These are phyloP conservation scores for Idris sp. DNA, from an alignment of 1,140 invertebrate genomes.

Conservation along the genomic window DNA sequence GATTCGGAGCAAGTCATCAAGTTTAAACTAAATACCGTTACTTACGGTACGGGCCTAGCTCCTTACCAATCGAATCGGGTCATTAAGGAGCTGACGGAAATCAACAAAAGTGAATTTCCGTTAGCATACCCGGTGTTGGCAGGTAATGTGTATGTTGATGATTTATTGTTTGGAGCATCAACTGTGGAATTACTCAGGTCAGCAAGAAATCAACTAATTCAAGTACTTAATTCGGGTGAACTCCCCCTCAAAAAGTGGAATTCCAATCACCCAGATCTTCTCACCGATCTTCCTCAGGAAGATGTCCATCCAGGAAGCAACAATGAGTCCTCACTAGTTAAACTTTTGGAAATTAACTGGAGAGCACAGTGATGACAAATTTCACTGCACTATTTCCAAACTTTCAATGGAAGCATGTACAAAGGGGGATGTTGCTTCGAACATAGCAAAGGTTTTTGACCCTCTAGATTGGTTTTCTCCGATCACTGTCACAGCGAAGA, in stretches of 20 bases:
- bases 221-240: neutral
- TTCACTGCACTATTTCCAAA: neutral
- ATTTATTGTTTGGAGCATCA: constrained; percentile 18
- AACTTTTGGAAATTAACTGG: constrained; percentile 7
- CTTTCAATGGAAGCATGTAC: too few species aligned
- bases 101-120: neutral
- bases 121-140: neutral
- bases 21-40: constrained; percentile 1
- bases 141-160: constrained; percentile 30
- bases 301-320: neutral
- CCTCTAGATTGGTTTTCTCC: constrained; percentile 12
- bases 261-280: neutral
- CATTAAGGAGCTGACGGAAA: constrained; percentile 3
- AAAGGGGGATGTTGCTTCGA: neutral
- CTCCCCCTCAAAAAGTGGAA: constrained; percentile 16
- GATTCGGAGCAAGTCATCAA: neutral
- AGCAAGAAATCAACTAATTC: neutral
- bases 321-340: neutral
- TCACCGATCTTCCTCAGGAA: neutral
- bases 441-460: neutral
- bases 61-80: constrained; percentile 28
- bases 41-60: constrained; percentile 2
- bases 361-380: neutral
- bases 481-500: neutral
- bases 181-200: too few species aligned